phyloP scores from a whole-genome alignment of 2,888 invertebrate genomes.

The Synanthedon tipuliformis region DNA sequence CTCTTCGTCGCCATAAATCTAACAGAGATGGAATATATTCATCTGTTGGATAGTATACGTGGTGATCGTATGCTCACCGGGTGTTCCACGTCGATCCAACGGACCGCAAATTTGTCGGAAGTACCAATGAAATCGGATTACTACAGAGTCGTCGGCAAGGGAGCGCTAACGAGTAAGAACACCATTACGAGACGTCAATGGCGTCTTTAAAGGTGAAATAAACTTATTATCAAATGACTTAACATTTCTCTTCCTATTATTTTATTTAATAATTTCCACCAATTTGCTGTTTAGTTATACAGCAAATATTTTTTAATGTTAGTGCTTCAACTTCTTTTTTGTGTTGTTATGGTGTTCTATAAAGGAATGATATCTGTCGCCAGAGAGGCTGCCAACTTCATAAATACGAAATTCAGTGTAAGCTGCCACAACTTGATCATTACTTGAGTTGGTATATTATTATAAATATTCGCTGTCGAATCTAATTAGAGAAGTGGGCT shows the following conservation, averaged over 20 bases:
- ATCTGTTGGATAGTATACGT: constrained; percentile 12
- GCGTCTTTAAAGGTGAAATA: constrained; percentile 32
- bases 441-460: too few species aligned
- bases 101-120: constrained; percentile 64
- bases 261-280: too few species aligned
- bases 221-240: constrained; percentile 13
- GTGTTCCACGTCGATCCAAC: constrained; percentile 33
- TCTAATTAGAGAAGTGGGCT: too few species aligned
- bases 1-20: constrained; percentile 16
- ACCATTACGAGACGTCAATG: constrained; percentile 43
- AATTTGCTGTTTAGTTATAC: too few species aligned
- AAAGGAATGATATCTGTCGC: too few species aligned
- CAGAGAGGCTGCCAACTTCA: too few species aligned
- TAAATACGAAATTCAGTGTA: too few species aligned
- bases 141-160: constrained; percentile 36
- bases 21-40: constrained; percentile 29
- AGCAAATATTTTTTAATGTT: too few species aligned
- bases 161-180: constrained; percentile 51
- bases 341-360: too few species aligned
- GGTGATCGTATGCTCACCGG: constrained; percentile 6
- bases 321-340: too few species aligned
- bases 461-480: too few species aligned
- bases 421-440: too few species aligned
- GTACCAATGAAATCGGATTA: constrained; percentile 62
- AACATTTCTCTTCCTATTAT: neutral